These are phyloP conservation scores for Omphaloscelis lunosa DNA, from an alignment of 2,888 invertebrate genomes.

Conservation along the genomic window DNA sequence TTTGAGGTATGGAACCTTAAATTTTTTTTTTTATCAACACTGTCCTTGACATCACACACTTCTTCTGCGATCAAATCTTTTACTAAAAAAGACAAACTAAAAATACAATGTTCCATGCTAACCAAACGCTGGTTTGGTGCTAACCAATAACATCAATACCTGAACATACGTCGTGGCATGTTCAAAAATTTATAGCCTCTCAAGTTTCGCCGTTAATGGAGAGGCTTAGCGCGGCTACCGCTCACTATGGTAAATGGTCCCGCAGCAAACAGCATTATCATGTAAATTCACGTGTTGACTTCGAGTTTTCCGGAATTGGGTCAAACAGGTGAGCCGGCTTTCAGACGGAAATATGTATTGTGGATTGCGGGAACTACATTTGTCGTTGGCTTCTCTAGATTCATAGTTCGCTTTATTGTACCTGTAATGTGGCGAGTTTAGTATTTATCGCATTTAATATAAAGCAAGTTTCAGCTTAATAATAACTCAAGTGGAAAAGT, in stretches of 20 bases:
- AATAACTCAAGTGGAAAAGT: constrained; percentile 19
- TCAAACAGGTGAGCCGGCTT: constrained; percentile 71
- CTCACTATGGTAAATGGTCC: constrained; percentile 73
- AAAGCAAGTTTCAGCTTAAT: constrained; percentile 11
- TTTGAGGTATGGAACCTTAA: too few relatives aligned
- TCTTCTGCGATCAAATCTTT: background rate
- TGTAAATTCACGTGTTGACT: constrained; percentile 83
- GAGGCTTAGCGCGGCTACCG: constrained; percentile 45
- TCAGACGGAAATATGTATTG: constrained; percentile 66
- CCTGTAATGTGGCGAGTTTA: constrained; percentile 19
- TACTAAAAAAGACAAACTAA: background rate
- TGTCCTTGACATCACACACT: background rate
- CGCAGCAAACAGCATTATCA: constrained; percentile 82
- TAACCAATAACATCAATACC: constrained; percentile 11
- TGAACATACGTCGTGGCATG: constrained; percentile 31
- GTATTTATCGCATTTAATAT: constrained; percentile 39
- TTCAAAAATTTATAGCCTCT: constrained; percentile 51
- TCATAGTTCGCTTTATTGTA: constrained; percentile 55
- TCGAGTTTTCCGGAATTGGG: constrained; percentile 72
- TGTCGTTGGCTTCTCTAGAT: constrained; percentile 59
- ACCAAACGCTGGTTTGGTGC: background rate
- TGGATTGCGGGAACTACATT: constrained; percentile 64
- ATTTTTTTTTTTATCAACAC: background rate
- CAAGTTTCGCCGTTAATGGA: constrained; percentile 57
- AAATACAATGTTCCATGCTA: constrained; percentile 3